Evolutionary conservation across 2,797 vertebrate genomes (phyloP), one percentile per base, ranked within the genome.

Genomic region (Microctenopoma steveboyesi): DNA sequence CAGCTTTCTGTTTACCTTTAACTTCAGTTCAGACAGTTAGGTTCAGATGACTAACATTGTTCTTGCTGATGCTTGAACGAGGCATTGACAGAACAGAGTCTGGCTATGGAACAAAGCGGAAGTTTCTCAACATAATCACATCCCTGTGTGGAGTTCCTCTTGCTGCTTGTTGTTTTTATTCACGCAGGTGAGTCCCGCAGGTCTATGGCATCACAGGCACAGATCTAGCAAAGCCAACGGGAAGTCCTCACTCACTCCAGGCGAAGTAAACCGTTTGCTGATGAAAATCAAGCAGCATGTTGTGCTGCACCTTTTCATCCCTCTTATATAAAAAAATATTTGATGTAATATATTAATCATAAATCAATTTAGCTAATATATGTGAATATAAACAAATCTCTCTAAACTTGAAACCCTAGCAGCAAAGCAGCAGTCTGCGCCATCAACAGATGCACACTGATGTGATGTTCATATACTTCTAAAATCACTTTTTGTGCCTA

Each of bases 311-410:
- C 35, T 69, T 58, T 48, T 54, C 15, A 69, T 62, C 74, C 15
- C 67, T 62, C 74, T 42, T 51, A 57, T 53, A n/a, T 60, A 22
- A 47, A 50, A 35, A 65, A 65, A 54, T 5, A 71, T 53, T 25
- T 0, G 4, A 57, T 48, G 13, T 11, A 40, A 64, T 46, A 25
- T 50, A 64, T 28, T 53, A 46, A 69, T 67, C 48, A 47, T n/a
- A 74, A 9, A 45, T 65, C 51, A 43, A 10, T 62, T 76, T 33
- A 43, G 52, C 48, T 13, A 0, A 50, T 33, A 46, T 27, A 63
- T 45, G 51, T 66, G 61, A 81, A 81, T 39, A 83, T 57, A 18
- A 80, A 68, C 46, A 74, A 51, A 68, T 77, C 30, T 71, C 43
- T 73, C 54, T 16, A 53, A 72, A 33, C 6, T 46, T 30, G 46